Conservation (phyloP, 1,140 invertebrate species). For the Trichonephila clavipes region DNA sequence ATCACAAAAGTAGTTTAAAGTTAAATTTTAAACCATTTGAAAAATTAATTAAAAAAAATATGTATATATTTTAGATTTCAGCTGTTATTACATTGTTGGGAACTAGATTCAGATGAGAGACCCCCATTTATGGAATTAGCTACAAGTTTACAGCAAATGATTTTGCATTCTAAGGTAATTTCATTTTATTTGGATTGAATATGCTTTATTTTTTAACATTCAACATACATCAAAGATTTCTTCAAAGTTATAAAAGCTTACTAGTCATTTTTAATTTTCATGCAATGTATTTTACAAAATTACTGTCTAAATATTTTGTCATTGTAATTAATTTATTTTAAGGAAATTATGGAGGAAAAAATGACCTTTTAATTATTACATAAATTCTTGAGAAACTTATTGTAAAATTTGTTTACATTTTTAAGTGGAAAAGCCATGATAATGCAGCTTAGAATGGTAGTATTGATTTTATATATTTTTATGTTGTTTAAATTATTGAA, state of each 20-base stretch:
- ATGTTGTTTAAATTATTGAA: background rate
- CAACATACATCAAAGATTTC: too few species aligned
- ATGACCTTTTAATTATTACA: too few species aligned
- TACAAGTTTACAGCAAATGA: conserved; percentile 73
- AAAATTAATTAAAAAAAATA: too few species aligned
- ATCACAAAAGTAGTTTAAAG: too few species aligned
- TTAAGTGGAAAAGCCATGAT: background rate
- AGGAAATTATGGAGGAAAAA: too few species aligned
- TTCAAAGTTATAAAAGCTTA: too few species aligned
- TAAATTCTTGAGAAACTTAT: too few species aligned
- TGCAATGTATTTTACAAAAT: too few species aligned
- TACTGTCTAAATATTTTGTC: too few species aligned
- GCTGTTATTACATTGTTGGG: conserved; percentile 91
- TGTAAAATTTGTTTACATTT: background rate
- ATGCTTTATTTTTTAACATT: background rate
- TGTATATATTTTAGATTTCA: conserved; percentile 82
- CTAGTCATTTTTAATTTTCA: too few species aligned
- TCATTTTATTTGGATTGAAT: background rate
- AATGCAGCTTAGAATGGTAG: background rate
- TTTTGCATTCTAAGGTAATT: conserved; percentile 65
- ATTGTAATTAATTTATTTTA: too few species aligned
- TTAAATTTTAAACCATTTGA: too few species aligned
- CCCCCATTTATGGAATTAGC: conserved; percentile 85
- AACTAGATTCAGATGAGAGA: conserved; percentile 88
- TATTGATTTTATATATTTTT: background rate